A percentile compares a stretch with the other conserved stretches of the same genome.
phyloP scores from a whole-genome alignment of 2,888 invertebrate species.

The Odiellus spinosus region DNA sequence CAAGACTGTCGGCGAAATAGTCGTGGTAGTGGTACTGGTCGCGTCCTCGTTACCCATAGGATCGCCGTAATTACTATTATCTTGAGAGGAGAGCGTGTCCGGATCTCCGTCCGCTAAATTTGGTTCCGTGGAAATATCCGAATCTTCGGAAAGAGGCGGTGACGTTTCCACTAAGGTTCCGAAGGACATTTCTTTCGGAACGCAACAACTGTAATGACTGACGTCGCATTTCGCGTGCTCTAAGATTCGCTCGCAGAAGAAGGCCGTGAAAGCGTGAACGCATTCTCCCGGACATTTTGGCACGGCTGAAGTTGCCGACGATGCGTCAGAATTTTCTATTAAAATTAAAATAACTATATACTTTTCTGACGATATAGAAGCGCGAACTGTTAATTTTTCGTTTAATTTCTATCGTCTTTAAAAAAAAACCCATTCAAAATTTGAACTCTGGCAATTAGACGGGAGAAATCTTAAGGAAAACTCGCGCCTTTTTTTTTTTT shows the following conservation, averaged over 20 bases:
- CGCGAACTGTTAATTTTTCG: too few relatives aligned
- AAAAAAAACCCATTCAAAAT: too few relatives aligned
- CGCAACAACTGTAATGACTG: constrained; percentile 21
- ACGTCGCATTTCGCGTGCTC: constrained; percentile 22
- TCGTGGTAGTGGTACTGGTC: constrained; percentile 2
- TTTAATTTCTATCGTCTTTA: too few relatives aligned
- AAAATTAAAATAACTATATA: too few relatives aligned
- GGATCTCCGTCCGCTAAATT: not conserved
- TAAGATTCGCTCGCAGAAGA: constrained; percentile 64
- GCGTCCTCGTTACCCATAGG: not conserved
- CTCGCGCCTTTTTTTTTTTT: too few relatives aligned
- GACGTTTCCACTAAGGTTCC: constrained; percentile 21
- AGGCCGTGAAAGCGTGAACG: constrained; percentile 65
- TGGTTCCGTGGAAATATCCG: not conserved
- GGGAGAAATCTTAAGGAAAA: too few relatives aligned
- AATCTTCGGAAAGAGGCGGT: constrained; percentile 15
- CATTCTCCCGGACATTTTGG: constrained; percentile 62
- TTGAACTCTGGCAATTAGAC: too few relatives aligned
- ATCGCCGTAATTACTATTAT: not conserved
- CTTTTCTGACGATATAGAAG: too few relatives aligned
- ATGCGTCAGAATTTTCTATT: too few relatives aligned
- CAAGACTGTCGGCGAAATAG: constrained; percentile 1
- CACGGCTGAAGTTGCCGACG: too few relatives aligned
- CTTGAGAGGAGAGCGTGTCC: not conserved
- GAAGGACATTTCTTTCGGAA: constrained; percentile 16